These are phyloP conservation scores for Mionectes olivaceus DNA, from an alignment of 2,797 vertebrate species.

Conservation along the genomic window DNA sequence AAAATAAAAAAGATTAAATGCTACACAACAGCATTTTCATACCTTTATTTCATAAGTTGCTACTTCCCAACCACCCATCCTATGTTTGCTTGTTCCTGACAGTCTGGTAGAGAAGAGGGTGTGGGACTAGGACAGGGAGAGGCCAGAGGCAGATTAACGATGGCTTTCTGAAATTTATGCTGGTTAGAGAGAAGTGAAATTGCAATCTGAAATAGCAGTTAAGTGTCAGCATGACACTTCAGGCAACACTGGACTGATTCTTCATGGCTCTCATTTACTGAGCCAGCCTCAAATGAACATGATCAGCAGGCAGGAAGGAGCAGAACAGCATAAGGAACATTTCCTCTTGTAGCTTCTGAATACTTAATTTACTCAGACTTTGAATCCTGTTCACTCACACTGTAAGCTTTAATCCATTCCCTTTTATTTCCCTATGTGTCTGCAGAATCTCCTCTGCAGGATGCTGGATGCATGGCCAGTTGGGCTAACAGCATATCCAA, in stretches of 20 bases:
- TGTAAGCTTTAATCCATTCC: not conserved
- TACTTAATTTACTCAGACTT: not conserved
- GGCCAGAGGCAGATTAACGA: not conserved
- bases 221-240: not conserved
- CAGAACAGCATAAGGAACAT: not conserved
- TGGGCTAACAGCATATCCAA: not conserved
- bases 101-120: not conserved
- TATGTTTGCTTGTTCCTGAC: not conserved
- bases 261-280: not conserved
- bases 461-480: not conserved
- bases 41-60: not conserved
- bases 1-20: not conserved
- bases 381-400: conserved; percentile 11
- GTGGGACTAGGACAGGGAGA: not conserved
- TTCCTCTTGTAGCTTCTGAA: not conserved
- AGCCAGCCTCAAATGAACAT: not conserved
- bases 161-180: not conserved
- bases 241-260: not conserved
- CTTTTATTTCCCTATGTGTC: not conserved
- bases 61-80: not conserved
- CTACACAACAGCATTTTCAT: not conserved
- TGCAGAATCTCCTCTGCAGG: not conserved
- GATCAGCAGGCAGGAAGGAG: not conserved
- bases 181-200: not conserved
- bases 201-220: not conserved